Base-by-base conservation (phyloP, 2,113 vertebrate genomes). In the Calyptomena viridis region DNA sequence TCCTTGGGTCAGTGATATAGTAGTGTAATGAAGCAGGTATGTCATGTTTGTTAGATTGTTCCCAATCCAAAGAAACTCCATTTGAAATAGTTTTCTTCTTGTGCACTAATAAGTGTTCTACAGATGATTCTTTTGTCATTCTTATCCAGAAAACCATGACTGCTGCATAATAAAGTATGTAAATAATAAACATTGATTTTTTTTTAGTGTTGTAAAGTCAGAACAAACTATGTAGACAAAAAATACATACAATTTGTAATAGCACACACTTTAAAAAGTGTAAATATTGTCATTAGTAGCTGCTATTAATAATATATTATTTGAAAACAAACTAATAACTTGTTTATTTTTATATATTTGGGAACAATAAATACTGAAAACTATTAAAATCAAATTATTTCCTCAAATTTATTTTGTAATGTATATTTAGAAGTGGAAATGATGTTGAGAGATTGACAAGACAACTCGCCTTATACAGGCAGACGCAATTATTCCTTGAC, bases 401-500 rank as follows among this genome's bases (percentile, higher is more conserved):
- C 3, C 14, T 64, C 11, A 80, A 50, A 19, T 67, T 46, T 39
- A 37, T 63, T 79, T 81, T 40, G 4, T 6, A 79, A 68, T 40
- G 6, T 56, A 7, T 71, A 42, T 84, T 87, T 74, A 72, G 25
- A 87, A 18, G 5, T 35, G 40, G 44, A 35, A 37, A 3, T 33
- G 66, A 4, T 50, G 23, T 55, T 33, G 42, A 62, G 28, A 91
- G 28, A 63, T 30, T 89, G 83, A 89, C 33, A 73, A 58, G 12
- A n/a, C 8, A 28, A 20, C 60, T 89, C 64, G 67, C 44, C 55
- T 85, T 84, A 60, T 53, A 50, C 8, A 42, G 44, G 19, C 42
- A 94, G 63, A 92, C 40, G 42, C 66, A 95, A 94, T 94, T 94
- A 82, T 92, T 64, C 37, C 69, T 76, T 96, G 49, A 91, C 37